Percentiles rank a stretch among this genome's conserved stretches.
phyloP scores from a whole-genome alignment of 2,113 vertebrate genomes.

The Muntiacus reevesi region DNA sequence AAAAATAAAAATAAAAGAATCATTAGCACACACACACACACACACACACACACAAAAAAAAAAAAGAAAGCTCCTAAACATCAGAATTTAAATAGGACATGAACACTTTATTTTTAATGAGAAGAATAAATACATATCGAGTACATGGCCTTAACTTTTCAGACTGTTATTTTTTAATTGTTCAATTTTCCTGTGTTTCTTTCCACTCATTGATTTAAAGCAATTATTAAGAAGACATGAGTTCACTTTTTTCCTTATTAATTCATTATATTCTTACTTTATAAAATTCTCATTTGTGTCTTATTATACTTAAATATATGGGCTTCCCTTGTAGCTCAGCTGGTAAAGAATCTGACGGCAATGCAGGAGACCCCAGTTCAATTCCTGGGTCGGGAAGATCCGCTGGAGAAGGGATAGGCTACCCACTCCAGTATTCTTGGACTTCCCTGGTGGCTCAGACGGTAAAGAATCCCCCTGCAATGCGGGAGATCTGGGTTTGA shows the following conservation, averaged over 20 bases:
- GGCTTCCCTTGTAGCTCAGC: not conserved
- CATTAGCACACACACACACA: too few species aligned
- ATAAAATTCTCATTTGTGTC: not conserved
- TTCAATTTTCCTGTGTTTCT: not conserved
- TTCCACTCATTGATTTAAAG: not conserved
- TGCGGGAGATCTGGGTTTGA: not conserved
- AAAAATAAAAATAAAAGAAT: too few species aligned
- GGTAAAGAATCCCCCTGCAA: not conserved
- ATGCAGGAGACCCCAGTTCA: too few species aligned
- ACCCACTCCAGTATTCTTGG: not conserved
- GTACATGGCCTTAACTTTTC: not conserved
- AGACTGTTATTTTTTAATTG: not conserved
- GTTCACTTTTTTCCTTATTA: not conserved
- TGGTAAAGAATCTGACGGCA: too few species aligned
- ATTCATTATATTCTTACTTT: not conserved
- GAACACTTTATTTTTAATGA: not conserved
- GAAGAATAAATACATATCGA: not conserved
- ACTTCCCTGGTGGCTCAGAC: not conserved
- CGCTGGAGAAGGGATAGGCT: not conserved
- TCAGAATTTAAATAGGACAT: not conserved
- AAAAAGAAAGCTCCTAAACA: not conserved
- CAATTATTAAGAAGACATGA: not conserved
- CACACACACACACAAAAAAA: too few species aligned
- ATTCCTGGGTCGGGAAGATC: too few species aligned
- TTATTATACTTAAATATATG: not conserved